A percentile compares a stretch with the other conserved stretches of the same genome.
phyloP scores from a whole-genome alignment of 2,888 invertebrate species.

The Autographa pulchrina region DNA sequence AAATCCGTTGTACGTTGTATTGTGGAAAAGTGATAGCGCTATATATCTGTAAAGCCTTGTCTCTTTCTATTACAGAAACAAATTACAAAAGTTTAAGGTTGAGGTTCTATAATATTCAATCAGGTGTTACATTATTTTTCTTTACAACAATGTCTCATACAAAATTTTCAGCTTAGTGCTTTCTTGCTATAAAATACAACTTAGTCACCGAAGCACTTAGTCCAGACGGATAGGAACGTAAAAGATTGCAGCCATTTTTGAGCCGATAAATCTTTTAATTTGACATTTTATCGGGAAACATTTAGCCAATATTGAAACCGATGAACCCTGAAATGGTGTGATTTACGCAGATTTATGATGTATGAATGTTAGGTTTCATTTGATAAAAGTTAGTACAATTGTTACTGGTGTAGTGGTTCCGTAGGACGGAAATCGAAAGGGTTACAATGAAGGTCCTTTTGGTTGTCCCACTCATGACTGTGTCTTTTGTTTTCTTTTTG shows the following conservation, averaged over 20 bases:
- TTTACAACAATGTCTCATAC: neutral
- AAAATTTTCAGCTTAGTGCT: neutral
- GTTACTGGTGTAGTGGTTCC: neutral
- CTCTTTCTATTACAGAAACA: too few relatives aligned
- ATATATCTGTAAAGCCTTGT: too few relatives aligned
- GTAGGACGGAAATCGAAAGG: neutral
- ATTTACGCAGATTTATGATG: slow-evolving; percentile 23
- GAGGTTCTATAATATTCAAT: too few relatives aligned
- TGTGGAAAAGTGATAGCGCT: too few relatives aligned
- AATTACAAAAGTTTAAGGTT: too few relatives aligned
- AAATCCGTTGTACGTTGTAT: too few relatives aligned
- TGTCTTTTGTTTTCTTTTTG: neutral
- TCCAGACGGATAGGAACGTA: slow-evolving; percentile 19
- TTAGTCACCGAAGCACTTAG: slow-evolving; percentile 37
- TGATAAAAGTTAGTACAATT: neutral
- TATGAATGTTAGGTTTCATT: neutral
- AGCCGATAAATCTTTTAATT: slow-evolving; percentile 39
- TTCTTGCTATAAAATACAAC: slow-evolving; percentile 30
- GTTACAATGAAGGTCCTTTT: neutral
- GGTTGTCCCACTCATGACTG: too few relatives aligned
- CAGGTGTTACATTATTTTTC: neutral
- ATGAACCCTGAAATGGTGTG: slow-evolving; percentile 11
- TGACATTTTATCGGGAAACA: slow-evolving; percentile 40
- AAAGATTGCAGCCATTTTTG: slow-evolving; percentile 32
- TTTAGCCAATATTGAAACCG: slow-evolving; percentile 30